Percentiles rank a stretch among this genome's conserved stretches.
phyloP scores from a whole-genome alignment of 2,888 invertebrate species.

The Mamestra brassicae region DNA sequence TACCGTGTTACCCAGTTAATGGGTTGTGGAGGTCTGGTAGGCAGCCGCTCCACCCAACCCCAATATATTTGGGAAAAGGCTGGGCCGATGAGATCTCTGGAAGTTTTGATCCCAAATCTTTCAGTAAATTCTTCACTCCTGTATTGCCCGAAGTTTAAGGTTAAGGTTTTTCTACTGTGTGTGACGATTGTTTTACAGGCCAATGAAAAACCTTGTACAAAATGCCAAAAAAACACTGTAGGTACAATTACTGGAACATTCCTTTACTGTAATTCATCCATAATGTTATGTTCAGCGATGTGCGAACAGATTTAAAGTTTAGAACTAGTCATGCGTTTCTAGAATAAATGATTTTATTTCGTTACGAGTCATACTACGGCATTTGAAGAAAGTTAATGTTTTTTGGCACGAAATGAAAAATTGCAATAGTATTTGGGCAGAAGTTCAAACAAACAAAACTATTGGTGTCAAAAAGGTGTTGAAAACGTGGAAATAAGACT shows the following conservation, averaged over 20 bases:
- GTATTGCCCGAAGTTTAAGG: not conserved
- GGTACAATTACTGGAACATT: conserved; percentile 3
- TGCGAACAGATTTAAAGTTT: conserved; percentile 28
- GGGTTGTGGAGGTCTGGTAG: no score
- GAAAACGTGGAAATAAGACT: not conserved
- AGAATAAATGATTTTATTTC: conserved; percentile 43
- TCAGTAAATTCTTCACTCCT: no score
- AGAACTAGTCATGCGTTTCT: conserved; percentile 2
- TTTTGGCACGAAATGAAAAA: conserved; percentile 31
- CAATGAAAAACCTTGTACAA: not conserved
- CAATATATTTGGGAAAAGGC: no score
- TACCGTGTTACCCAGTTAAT: no score
- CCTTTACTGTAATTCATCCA: not conserved
- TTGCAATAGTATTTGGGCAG: not conserved
- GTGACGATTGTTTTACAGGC: not conserved
- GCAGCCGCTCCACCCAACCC: no score
- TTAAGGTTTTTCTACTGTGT: not conserved
- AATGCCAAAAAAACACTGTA: not conserved
- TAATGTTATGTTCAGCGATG: conserved; percentile 3
- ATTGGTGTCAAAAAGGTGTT: not conserved
- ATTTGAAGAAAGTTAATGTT: conserved; percentile 1
- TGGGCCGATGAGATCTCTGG: no score
- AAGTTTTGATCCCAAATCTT: no score
- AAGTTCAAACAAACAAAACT: not conserved
- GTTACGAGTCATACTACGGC: not conserved